Evolutionary conservation across 1,140 invertebrate species (phyloP), one percentile per base, ranked within the genome.

Genomic region (Zaprionus tsacasi): DNA sequence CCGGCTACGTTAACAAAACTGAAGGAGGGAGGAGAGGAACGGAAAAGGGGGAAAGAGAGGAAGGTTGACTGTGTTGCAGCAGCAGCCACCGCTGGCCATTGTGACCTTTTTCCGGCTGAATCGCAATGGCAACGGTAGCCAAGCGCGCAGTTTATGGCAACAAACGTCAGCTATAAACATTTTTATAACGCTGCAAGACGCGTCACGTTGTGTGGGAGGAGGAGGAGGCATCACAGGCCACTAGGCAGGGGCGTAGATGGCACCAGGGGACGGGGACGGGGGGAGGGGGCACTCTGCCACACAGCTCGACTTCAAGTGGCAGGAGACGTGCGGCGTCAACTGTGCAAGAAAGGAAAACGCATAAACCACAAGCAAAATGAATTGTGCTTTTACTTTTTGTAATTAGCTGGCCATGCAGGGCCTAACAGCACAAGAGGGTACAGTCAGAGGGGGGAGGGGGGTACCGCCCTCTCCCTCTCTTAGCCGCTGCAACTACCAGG

Each of bases 361-460:
- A 85, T 81, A 85, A 85, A 75, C 81, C 78, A 85, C 81, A 85
- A 85, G 78, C 43, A 82, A 81, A 86, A 86, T 86, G 82, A 86
- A 86, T 86, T 86, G 79, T 82, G 80, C 81, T 86, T 86, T 86
- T 82, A 85, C 78, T 86, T 81, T 85, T 86, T 82, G 82, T 86
- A 86, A 86, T 86, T 86, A 86, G 82, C 82, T 74, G 43, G 80
- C 66, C 65, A 69, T 75, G 66, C 78, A 82, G 71, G 74, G 66
- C 58, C 33, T 15, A 59, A 57, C 50, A 36, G 45, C 21, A 35
- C 54, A 13, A 8, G 52, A n/a, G 52, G 13, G 12, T 27, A 30
- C 0, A 1, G 45, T 3, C 1, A n/a, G n/a, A n/a, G n/a, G n/a
- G 7, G 13, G n/a, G 7, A 17, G 40, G 40, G 40, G 15, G n/a